Conservation (phyloP, 2,797 vertebrate species). For the Mastacembelus armatus region DNA sequence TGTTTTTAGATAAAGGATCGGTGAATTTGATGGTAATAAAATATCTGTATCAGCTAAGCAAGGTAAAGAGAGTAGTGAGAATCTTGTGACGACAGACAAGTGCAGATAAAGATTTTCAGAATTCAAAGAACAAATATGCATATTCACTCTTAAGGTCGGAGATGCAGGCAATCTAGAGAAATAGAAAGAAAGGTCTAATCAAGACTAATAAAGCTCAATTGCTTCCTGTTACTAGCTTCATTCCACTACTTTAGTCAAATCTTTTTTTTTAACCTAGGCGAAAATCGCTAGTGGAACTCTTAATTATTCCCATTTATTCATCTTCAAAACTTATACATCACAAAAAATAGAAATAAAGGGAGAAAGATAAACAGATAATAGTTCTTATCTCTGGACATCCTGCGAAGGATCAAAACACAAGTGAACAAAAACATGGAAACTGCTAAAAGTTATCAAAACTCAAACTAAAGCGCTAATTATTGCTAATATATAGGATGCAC, state of each 20-base stretch:
- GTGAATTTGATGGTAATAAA: neutral
- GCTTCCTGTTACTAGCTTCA: constrained; percentile 21
- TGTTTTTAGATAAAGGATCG: neutral
- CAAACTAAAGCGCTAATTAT: neutral
- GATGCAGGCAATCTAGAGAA: constrained; percentile 1
- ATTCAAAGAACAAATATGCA: neutral
- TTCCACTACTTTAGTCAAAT: constrained; percentile 16
- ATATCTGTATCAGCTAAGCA: neutral
- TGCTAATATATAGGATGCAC: neutral
- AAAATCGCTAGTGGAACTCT: neutral
- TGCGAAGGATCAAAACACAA: neutral
- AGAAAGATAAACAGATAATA: neutral
- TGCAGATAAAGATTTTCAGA: neutral
- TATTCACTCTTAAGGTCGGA: neutral
- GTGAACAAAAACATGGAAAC: neutral
- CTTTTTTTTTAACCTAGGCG: neutral
- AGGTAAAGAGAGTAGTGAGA: neutral
- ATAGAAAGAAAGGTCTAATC: neutral
- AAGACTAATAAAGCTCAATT: constrained; percentile 12
- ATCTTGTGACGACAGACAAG: neutral
- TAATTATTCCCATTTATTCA: constrained; percentile 1
- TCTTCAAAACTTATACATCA: neutral
- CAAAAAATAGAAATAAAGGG: neutral
- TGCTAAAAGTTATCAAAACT: neutral
- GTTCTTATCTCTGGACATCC: neutral